Conservation (phyloP, 2,888 invertebrate species). For the Eulithis testata region DNA sequence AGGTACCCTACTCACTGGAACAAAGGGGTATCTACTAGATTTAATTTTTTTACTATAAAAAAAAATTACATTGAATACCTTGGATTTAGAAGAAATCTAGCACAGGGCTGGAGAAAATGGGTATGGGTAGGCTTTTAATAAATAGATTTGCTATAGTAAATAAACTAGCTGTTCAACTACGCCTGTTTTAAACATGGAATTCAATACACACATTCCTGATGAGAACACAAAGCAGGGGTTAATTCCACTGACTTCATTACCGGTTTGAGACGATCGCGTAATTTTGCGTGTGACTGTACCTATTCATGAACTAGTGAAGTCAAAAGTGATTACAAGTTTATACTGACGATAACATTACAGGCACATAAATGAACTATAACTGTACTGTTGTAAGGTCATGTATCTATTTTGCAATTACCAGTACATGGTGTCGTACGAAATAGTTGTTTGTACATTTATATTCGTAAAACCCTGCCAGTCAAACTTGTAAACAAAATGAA, state of each 20-base stretch:
- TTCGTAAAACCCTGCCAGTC: not conserved
- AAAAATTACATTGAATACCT: no score
- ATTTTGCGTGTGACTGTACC: conserved; percentile 42
- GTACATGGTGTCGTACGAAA: no score
- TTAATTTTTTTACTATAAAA: no score
- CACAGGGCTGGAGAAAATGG: no score
- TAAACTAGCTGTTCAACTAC: conserved; percentile 10
- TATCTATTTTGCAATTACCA: no score
- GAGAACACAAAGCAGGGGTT: conserved; percentile 48
- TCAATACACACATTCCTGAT: conserved; percentile 54
- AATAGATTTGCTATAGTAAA: not conserved
- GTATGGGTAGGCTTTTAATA: no score
- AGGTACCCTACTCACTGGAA: no score
- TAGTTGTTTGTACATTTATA: no score
- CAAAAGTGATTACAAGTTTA: conserved; percentile 3
- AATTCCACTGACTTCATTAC: conserved; percentile 54
- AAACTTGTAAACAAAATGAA: not conserved
- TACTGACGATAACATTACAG: not conserved
- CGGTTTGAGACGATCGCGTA: conserved; percentile 43
- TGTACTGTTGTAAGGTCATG: no score
- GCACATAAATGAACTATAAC: no score
- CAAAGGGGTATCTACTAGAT: no score
- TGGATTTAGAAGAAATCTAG: no score
- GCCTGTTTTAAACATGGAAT: conserved; percentile 45
- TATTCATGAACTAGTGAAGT: conserved; percentile 21